Base-by-base conservation (phyloP, 2,113 vertebrate genomes). In the Thunnus thynnus region DNA sequence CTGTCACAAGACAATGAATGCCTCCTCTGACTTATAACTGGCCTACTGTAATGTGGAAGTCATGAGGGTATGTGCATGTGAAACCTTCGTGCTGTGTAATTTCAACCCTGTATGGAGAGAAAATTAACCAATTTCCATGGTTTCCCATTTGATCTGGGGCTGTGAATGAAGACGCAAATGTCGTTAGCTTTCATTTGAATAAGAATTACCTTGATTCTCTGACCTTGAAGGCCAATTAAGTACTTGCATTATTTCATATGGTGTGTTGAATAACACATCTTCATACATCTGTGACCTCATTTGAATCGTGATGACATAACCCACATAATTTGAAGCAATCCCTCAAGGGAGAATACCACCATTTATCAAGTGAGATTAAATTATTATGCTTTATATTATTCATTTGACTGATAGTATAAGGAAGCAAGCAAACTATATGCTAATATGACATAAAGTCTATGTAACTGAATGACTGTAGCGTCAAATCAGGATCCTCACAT, bases 1-100 rank as follows among this genome's bases (percentile, higher is more conserved):
- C 46, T 84, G 84, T 72, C 72, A 79, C 64, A 4, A 73, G 25
- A 84, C 27, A 70, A 80, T 50, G 30, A 13, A 32, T 50, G 72
- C 48, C 48, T 86, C 16, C 1, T 70, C 58, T 70, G 56, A 72
- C 48, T 69, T 36, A 56, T 50, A 57, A 22, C 10, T 46, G 13
- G 54, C 57, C 72, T 36, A 22, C 76, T 62, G 58, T 44, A 58
- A 27, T 54, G 8, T 41, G 30, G 41, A 80, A 62, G 62, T 71
- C 68, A 72, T 4, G 5, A 57, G 55, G 32, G 61, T 13, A 0
- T 30, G 44, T 48, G 16, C 20, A 25, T 13, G 36, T 46, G 2
- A 61, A 48, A 18, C 13, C 50, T 25, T 13, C 41, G n/a, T 54
- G 27, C 52, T 55, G 8, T 58, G 54, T 25, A 13, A 62, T 56